phyloP scores from a whole-genome alignment of 2,113 vertebrate genomes.

The Rhizomys pruinosus region DNA sequence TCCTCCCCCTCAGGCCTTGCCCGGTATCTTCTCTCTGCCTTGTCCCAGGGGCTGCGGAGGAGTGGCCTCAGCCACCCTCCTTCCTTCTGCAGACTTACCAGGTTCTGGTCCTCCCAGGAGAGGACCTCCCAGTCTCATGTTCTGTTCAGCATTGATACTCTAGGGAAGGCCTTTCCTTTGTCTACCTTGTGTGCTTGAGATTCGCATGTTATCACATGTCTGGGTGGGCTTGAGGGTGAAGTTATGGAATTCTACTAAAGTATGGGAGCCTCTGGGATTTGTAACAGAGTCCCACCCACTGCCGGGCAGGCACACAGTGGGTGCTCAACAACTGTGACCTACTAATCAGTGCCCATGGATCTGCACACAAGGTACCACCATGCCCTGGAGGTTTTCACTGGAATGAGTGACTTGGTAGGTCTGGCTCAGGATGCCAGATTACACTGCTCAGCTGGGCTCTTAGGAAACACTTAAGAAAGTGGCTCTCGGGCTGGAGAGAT shows the following conservation, averaged over 20 bases:
- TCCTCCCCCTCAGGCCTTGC: not conserved
- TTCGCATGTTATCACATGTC: not conserved
- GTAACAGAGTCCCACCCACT: not conserved
- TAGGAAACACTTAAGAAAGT: not conserved
- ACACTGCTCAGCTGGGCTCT: not conserved
- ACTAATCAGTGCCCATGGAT: not conserved
- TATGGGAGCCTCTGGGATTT: not conserved
- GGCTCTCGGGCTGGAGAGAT: no score
- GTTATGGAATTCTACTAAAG: not conserved
- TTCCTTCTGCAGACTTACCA: not conserved
- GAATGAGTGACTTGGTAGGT: not conserved
- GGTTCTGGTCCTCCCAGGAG: not conserved
- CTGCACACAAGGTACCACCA: not conserved
- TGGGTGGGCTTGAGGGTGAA: not conserved
- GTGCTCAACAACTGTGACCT: no score
- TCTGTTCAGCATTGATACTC: not conserved
- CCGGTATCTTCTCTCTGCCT: not conserved
- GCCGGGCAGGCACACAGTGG: not conserved
- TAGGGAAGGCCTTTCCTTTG: slow-evolving; percentile 8
- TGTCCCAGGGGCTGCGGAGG: not conserved
- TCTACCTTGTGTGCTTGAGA: not conserved
- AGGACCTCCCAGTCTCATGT: not conserved
- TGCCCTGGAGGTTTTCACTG: not conserved
- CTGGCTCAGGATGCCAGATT: not conserved
- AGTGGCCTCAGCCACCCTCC: not conserved